Conservation (phyloP, 2,113 vertebrate species). For the Spea bombifrons region DNA sequence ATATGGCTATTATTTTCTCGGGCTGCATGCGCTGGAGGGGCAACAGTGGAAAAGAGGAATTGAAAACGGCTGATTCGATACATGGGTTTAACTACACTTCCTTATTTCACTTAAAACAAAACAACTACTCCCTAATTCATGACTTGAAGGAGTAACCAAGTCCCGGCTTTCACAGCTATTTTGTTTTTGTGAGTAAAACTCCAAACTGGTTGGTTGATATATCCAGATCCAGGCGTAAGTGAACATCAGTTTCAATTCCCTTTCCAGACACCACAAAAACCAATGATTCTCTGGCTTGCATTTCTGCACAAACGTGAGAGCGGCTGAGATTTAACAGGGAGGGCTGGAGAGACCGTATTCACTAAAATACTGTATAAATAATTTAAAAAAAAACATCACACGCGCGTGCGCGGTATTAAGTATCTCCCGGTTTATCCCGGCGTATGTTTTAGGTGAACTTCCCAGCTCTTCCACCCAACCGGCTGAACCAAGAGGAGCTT, state of each 20-base stretch:
- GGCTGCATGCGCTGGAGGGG: neutral
- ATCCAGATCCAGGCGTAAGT: neutral
- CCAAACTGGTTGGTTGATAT: neutral
- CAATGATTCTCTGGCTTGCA: neutral
- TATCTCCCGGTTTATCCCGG: too few species aligned
- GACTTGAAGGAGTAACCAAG: too few species aligned
- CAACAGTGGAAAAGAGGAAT: slow-evolving; percentile 56
- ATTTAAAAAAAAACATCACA: too few species aligned
- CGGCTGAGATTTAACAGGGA: slow-evolving; percentile 3
- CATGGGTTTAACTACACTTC: slow-evolving; percentile 53
- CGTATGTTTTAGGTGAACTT: too few species aligned
- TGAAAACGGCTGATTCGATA: slow-evolving; percentile 64
- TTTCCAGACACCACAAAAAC: slow-evolving; percentile 16
- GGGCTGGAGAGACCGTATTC: neutral
- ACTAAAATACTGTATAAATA: neutral
- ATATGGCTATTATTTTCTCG: slow-evolving; percentile 34
- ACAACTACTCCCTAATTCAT: too few species aligned
- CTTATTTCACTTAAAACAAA: slow-evolving; percentile 55
- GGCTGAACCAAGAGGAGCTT: too few species aligned
- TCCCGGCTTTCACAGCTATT: too few species aligned
- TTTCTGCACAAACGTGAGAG: neutral
- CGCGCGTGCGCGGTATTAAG: too few species aligned
- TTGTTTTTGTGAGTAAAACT: too few species aligned
- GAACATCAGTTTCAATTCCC: slow-evolving; percentile 18
- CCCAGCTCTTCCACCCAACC: too few species aligned